Conservation (phyloP, 2,888 invertebrate genomes). For the Stomorhina lunata region DNA sequence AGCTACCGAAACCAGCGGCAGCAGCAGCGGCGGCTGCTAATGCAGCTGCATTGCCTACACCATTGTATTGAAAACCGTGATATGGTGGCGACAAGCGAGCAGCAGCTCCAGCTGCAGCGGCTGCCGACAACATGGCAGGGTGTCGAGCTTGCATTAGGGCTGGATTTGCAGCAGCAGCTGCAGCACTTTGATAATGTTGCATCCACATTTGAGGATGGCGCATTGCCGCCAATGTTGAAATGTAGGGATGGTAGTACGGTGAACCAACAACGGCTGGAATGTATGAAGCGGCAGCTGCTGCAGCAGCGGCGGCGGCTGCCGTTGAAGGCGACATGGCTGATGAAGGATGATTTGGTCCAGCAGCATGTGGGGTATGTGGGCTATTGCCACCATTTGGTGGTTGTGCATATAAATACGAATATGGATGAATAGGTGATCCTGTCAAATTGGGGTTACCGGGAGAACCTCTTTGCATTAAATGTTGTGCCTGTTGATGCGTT, state of each 20-base stretch:
- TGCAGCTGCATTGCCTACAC: conserved; percentile 74
- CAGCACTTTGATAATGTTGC: conserved; percentile 80
- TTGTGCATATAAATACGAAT: conserved; percentile 76
- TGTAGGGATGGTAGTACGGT: conserved; percentile 78
- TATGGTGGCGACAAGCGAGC: conserved; percentile 80
- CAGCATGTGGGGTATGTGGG: conserved; percentile 70
- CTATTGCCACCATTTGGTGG: conserved; percentile 70
- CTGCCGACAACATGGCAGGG: conserved; percentile 64
- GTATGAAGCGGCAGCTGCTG: conserved; percentile 77
- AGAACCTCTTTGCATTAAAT: conserved; percentile 74
- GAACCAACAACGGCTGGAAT: conserved; percentile 77
- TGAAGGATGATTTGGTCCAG: conserved; percentile 64
- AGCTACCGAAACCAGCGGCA: conserved; percentile 71
- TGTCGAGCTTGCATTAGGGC: conserved; percentile 69
- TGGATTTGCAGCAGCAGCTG: conserved; percentile 73
- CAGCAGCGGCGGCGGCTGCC: conserved; percentile 72
- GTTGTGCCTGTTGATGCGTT: conserved; percentile 68
- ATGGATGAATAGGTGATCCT: conserved; percentile 76
- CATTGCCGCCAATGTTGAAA: conserved; percentile 79
- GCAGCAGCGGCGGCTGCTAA: conserved; percentile 74
- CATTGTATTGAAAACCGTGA: conserved; percentile 77
- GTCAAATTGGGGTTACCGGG: conserved; percentile 68
- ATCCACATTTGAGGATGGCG: conserved; percentile 81
- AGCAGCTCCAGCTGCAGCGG: conserved; percentile 74
- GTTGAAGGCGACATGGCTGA: conserved; percentile 69